These are phyloP conservation scores for Cerceris ruficornis DNA, from an alignment of 2,888 invertebrate species.

Conservation along the genomic window DNA sequence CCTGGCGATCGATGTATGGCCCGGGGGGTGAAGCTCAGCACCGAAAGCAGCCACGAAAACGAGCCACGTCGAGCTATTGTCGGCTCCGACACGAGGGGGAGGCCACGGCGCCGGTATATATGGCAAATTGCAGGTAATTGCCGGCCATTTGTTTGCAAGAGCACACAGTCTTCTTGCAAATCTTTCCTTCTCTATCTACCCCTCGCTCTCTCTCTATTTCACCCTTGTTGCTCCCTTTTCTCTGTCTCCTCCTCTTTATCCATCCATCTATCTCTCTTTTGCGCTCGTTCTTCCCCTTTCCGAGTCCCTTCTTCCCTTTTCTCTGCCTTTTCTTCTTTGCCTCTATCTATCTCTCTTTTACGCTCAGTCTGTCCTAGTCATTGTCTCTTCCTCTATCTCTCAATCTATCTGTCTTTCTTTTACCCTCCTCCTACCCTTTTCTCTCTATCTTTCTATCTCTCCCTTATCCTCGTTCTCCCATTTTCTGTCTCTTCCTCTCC, in stretches of 20 bases:
- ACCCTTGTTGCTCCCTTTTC: background rate
- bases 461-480: too few species aligned
- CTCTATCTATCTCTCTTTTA: too few species aligned
- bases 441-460: too few species aligned
- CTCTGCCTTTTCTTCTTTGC: too few species aligned
- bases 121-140: slow-evolving; percentile 79
- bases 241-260: too few species aligned
- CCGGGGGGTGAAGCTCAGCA: slow-evolving; percentile 68
- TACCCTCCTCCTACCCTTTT: too few species aligned
- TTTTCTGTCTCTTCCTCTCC: too few species aligned
- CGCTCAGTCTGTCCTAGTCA: too few species aligned
- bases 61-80: slow-evolving; percentile 63
- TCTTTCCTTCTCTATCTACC: slow-evolving; percentile 12
- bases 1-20: slow-evolving; percentile 79
- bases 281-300: background rate
- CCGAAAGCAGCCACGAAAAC: slow-evolving; percentile 71
- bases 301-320: too few species aligned
- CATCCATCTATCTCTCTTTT: slow-evolving; percentile 24
- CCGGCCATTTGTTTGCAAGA: slow-evolving; percentile 77
- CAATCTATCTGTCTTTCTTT: too few species aligned
- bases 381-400: too few species aligned
- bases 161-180: slow-evolving; percentile 61
- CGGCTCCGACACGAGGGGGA: slow-evolving; percentile 61
- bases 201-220: slow-evolving; percentile 43
- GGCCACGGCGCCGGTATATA: slow-evolving; percentile 63